phyloP scores from a whole-genome alignment of 2,888 invertebrate species.

The Diabrotica balteata region DNA sequence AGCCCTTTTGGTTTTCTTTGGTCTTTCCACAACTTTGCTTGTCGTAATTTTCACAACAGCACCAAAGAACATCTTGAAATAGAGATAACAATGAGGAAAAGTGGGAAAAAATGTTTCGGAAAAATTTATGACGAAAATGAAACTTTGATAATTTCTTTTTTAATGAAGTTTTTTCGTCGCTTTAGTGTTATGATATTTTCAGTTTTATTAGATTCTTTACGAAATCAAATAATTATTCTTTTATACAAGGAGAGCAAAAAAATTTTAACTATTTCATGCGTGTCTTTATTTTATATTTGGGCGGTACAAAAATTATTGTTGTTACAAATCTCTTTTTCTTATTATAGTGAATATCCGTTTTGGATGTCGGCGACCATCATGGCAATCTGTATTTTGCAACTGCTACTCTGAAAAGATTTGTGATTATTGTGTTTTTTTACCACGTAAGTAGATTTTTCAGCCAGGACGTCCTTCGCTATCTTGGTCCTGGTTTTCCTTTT shows the following conservation, averaged over 20 bases:
- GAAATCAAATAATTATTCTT: neutral
- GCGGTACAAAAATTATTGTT: too few species aligned
- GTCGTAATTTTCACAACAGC: slow-evolving; percentile 10
- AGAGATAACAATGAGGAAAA: slow-evolving; percentile 25
- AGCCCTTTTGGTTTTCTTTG: slow-evolving; percentile 34
- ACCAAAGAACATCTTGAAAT: slow-evolving; percentile 21
- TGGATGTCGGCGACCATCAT: too few species aligned
- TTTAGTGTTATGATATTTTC: slow-evolving; percentile 6
- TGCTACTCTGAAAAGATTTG: too few species aligned
- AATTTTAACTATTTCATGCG: too few species aligned
- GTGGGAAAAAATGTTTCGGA: slow-evolving; percentile 19
- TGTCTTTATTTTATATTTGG: too few species aligned
- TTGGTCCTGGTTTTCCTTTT: too few species aligned
- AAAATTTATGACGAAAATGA: slow-evolving; percentile 13
- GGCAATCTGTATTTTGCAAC: too few species aligned
- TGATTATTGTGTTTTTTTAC: too few species aligned
- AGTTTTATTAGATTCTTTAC: slow-evolving; percentile 9
- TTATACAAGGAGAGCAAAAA: neutral
- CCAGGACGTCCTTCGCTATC: too few species aligned
- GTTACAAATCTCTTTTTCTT: too few species aligned
- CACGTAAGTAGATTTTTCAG: too few species aligned
- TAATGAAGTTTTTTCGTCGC: slow-evolving; percentile 8
- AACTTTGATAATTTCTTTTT: slow-evolving; percentile 9
- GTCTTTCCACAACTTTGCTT: slow-evolving; percentile 22
- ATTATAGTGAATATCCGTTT: too few species aligned